Evolutionary conservation across 2,797 vertebrate genomes (phyloP), one percentile per base, ranked within the genome.

Genomic region (Babyrousa celebensis): DNA sequence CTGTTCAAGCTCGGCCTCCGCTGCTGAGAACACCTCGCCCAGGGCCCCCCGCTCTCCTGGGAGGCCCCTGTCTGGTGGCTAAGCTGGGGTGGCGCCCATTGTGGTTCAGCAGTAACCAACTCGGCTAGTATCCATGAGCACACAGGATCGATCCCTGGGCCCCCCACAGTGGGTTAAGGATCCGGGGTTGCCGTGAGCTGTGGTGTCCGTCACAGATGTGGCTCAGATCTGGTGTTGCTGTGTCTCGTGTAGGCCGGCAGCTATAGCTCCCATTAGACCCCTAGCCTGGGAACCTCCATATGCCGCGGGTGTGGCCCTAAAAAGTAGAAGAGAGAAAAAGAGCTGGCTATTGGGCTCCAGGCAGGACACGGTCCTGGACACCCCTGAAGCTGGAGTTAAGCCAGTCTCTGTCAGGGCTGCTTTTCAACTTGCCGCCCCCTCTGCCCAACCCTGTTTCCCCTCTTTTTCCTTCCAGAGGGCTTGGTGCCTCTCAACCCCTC

Each of bases 31-130:
- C 27, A 25, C 79, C 68, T 83, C 6, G 8, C 23, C 58, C 87
- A 58, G 88, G 70, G 89, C 74, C 75, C 54, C 1, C 17, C 36
- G 36, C 36, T 95, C 54, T 89, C 63, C 83, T 79, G 85, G 62
- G 72, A 15, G 10, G 70, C 70, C 43, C 23, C 2, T 52, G 36
- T 79, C 89, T 29, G 25, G 80, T 74, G 48, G 56, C 25, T 10
- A 29, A 77, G 48, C 29, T 77, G 75, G 17, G 32, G 20, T 79
- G 77, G 25, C 65, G 36, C 36, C 36, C 36, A 36, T 36, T 36
- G 36, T 36, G 3, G 36, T 36, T 36, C 36, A 36, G 36, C 4
- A 36, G 36, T 36, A 36, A 36, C 36, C 36, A 36, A 4, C 36
- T 4, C 36, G 36, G 36, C 36, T 36, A 36, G 36, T 36, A 36